A percentile compares a stretch with the other conserved stretches of the same genome.
Conservation (phyloP, 35 echinoderm and acorn worm species). For the Apostichopus parvimensis region DNA sequence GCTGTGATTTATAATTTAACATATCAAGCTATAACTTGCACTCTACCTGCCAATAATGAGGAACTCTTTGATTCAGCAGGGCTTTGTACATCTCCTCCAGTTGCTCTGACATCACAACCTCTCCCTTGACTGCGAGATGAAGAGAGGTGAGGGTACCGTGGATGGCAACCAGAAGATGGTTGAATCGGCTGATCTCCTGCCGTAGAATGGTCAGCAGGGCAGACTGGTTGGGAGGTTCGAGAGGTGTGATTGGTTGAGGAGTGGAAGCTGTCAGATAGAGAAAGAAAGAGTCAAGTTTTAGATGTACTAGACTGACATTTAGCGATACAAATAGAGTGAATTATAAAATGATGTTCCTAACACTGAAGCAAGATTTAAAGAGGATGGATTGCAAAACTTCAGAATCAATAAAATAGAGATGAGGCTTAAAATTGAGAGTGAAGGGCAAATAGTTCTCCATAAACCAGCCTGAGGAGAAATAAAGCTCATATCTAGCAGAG, state of each 20-base stretch:
- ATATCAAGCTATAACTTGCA: no score
- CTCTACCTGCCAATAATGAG: constrained; percentile 89
- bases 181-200: constrained; percentile 94
- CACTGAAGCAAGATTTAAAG: background rate
- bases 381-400: no score
- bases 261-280: background rate
- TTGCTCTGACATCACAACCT: constrained; percentile 97
- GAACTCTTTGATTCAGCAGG: constrained; percentile 84
- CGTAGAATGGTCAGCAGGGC: constrained; percentile 82
- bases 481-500: no score
- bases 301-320: background rate
- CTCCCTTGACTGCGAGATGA: constrained; percentile 87
- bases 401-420: no score
- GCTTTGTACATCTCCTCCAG: constrained; percentile 99
- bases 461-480: no score
- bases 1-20: no score
- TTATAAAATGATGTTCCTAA: background rate
- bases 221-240: constrained; percentile 53
- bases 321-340: background rate
- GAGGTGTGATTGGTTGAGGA: background rate
- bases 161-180: constrained; percentile 79
- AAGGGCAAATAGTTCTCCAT: no score
- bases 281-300: background rate
- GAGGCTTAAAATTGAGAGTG: no score
- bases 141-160: constrained; percentile 73